Percentiles rank a stretch among this genome's conserved stretches.
These are phyloP conservation scores for Heterodera carotae DNA, from an alignment of 1,140 invertebrate genomes.

Conservation along the genomic window DNA sequence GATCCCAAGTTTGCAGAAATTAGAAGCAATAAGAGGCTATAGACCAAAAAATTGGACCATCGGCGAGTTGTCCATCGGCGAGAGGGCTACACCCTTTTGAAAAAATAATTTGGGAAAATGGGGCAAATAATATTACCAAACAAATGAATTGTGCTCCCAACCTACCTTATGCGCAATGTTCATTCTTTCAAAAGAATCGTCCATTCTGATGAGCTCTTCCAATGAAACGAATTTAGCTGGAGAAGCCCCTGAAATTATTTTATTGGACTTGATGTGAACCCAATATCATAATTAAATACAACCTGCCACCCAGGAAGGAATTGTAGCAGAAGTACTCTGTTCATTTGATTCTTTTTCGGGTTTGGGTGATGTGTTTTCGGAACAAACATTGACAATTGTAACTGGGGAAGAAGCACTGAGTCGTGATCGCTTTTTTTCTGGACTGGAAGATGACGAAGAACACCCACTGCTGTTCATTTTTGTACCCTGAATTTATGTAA, in stretches of 20 bases:
- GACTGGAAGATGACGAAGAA: not conserved
- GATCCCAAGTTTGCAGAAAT: no score
- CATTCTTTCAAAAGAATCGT: conserved; percentile 42
- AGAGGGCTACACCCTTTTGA: no score
- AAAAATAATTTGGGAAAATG: no score
- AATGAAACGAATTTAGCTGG: conserved; percentile 42
- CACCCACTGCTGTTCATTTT: not conserved
- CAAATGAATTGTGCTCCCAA: not conserved
- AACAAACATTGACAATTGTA: not conserved
- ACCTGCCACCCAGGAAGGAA: conserved; percentile 30
- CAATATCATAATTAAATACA: conserved; percentile 8
- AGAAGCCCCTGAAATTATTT: conserved; percentile 35
- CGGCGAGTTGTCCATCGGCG: no score
- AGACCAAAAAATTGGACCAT: no score
- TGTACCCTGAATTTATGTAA: no score
- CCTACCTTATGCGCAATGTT: conserved; percentile 30
- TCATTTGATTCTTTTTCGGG: not conserved
- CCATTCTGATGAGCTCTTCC: conserved; percentile 34
- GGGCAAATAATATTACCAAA: no score
- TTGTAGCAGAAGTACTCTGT: not conserved
- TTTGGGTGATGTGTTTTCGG: not conserved
- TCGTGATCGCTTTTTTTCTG: not conserved
- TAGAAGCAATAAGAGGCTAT: no score
- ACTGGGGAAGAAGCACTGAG: not conserved
- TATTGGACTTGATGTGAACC: not conserved